These are phyloP conservation scores for Ellobium chinense DNA, from an alignment of 2,888 invertebrate genomes.

Conservation along the genomic window DNA sequence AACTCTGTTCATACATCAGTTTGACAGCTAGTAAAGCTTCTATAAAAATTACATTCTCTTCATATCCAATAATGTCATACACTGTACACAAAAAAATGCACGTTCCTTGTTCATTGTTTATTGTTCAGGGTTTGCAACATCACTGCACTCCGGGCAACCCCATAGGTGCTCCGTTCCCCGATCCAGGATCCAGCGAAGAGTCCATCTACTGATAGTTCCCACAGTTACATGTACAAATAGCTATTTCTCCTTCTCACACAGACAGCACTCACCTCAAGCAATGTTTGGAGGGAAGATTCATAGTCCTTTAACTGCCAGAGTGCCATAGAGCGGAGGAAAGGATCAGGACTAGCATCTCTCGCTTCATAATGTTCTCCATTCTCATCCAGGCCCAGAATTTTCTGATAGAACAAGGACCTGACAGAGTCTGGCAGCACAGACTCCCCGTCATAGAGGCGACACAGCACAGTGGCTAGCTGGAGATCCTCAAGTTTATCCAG, in stretches of 20 bases:
- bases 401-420: constrained; percentile 66
- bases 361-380: constrained; percentile 85
- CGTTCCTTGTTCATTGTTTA: no score
- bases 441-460: constrained; percentile 90
- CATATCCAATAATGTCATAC: no score
- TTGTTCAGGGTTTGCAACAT: no score
- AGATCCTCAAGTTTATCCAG: constrained; percentile 95
- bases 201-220: no score
- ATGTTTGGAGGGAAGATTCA: constrained; percentile 83
- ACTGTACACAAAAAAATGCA: no score
- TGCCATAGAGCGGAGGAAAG: constrained; percentile 98
- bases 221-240: no score
- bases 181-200: no score
- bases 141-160: no score
- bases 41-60: no score
- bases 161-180: no score
- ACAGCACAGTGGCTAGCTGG: constrained; percentile 96
- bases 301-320: constrained; percentile 97
- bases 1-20: no score
- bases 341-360: constrained; percentile 83
- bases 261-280: constrained; percentile 58
- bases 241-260: not conserved
- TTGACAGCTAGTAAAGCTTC: no score
- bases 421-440: constrained; percentile 71
- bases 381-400: constrained; percentile 72